Conservation (phyloP, 2,113 vertebrate species). For the Xenopus borealis region DNA sequence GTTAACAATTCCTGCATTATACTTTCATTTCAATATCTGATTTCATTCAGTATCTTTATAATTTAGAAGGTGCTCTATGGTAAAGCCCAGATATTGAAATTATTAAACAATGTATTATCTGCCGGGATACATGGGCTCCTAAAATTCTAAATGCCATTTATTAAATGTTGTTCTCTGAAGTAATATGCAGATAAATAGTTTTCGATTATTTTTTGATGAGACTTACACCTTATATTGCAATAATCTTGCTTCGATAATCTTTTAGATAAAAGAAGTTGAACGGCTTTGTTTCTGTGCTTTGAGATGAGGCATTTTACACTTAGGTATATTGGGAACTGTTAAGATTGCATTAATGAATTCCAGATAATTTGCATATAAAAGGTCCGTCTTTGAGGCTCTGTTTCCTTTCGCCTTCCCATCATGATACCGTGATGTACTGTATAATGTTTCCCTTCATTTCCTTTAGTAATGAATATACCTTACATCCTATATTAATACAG, state of each 20-base stretch:
- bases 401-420: slow-evolving; percentile 41
- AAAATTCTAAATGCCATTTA: background rate
- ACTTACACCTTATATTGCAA: background rate
- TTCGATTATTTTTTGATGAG: background rate
- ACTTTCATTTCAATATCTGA: too few species aligned
- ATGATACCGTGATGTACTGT: slow-evolving; percentile 31
- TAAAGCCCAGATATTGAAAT: too few species aligned
- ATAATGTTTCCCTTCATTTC: slow-evolving; percentile 43
- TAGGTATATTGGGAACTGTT: slow-evolving; percentile 28
- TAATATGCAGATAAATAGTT: background rate
- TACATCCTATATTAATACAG: slow-evolving; percentile 41
- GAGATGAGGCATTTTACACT: slow-evolving; percentile 31
- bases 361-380: slow-evolving; percentile 45
- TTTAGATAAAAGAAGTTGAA: slow-evolving; percentile 20
- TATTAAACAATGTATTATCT: too few species aligned
- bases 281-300: slow-evolving; percentile 26
- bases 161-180: background rate
- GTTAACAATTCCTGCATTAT: too few species aligned
- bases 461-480: slow-evolving; percentile 46
- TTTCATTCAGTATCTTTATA: too few species aligned
- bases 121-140: background rate
- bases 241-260: slow-evolving; percentile 7
- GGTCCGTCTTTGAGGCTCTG: slow-evolving; percentile 37
- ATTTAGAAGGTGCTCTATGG: too few species aligned
- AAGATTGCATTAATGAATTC: slow-evolving; percentile 37